phyloP scores from a whole-genome alignment of 2,888 invertebrate genomes.

The Drosophila nr. perissopoda region DNA sequence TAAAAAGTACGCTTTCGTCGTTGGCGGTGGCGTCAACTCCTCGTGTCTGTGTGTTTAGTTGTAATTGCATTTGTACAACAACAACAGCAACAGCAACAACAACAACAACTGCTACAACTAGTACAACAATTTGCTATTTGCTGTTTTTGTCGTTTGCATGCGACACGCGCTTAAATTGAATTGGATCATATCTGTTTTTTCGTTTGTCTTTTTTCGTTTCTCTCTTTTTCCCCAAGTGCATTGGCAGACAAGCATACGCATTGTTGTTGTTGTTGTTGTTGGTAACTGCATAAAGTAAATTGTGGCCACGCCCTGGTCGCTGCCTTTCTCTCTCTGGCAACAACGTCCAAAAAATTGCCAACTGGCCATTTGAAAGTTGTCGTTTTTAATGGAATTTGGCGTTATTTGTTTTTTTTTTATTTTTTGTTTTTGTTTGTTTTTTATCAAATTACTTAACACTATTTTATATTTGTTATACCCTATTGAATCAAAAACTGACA shows the following conservation, averaged over 20 bases:
- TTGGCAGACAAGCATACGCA: conserved; percentile 38
- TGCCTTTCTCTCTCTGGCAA: conserved; percentile 43
- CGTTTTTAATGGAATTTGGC: conserved; percentile 17
- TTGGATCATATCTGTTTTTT: conserved; percentile 66
- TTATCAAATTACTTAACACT: background rate
- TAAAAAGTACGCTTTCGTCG: conserved; percentile 58
- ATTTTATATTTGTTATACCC: background rate
- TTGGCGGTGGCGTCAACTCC: conserved; percentile 58
- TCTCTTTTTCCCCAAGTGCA: conserved; percentile 19
- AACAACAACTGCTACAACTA: conserved; percentile 16
- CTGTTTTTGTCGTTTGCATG: conserved; percentile 57
- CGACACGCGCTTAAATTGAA: conserved; percentile 72
- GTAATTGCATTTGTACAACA: conserved; percentile 74
- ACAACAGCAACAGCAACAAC: conserved; percentile 18
- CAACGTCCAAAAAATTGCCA: conserved; percentile 16
- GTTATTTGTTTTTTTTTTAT: background rate
- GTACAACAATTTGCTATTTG: conserved; percentile 47
- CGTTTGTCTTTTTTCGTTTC: background rate
- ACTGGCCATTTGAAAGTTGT: conserved; percentile 58
- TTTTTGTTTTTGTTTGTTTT: background rate
- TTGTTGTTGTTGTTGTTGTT: conserved; percentile 14
- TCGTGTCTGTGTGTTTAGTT: conserved; percentile 66
- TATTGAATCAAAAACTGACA: background rate
- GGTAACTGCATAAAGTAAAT: conserved; percentile 33
- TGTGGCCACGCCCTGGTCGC: conserved; percentile 53